These are phyloP conservation scores for Scaptomyza tumidula DNA, from an alignment of 2,888 invertebrate species.

Conservation along the genomic window DNA sequence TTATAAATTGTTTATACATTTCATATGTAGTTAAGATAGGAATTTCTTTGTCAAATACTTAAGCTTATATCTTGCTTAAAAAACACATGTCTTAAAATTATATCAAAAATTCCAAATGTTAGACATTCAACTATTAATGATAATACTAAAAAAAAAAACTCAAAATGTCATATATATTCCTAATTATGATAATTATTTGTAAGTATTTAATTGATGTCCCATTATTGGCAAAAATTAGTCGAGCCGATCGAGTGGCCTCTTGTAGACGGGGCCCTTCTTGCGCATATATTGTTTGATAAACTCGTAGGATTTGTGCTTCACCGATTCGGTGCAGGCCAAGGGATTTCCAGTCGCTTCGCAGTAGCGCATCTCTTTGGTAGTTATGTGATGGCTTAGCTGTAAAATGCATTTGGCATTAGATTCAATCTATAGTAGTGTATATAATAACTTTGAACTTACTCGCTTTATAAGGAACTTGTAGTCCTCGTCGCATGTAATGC, in stretches of 20 bases:
- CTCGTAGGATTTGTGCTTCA: conserved; percentile 97
- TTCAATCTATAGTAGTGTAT: background rate
- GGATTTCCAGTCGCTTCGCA: conserved; percentile 60
- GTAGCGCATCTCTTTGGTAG: conserved; percentile 68
- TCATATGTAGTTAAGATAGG: conserved; percentile 9
- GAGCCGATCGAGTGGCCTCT: conserved; percentile 50
- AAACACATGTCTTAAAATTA: background rate
- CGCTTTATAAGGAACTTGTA: conserved; percentile 82
- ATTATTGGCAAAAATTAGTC: conserved; percentile 14
- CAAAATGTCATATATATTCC: background rate
- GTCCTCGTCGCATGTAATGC: conserved; percentile 95
- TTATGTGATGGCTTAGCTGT: conserved; percentile 67
- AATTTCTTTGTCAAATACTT: background rate
- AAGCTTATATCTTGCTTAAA: conserved; percentile 10
- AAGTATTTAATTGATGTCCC: conserved; percentile 7
- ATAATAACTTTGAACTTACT: conserved; percentile 29
- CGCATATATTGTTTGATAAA: conserved; percentile 98
- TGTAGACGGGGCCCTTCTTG: conserved; percentile 91
- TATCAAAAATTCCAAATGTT: conserved; percentile 5
- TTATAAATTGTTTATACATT: conserved; percentile 6
- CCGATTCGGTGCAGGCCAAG: conserved; percentile 83
- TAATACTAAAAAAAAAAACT: background rate
- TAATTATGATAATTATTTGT: conserved; percentile 4
- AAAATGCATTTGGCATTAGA: background rate
- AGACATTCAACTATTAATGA: background rate